phyloP scores from a whole-genome alignment of 2,113 vertebrate genomes.

The Microtus pennsylvanicus region DNA sequence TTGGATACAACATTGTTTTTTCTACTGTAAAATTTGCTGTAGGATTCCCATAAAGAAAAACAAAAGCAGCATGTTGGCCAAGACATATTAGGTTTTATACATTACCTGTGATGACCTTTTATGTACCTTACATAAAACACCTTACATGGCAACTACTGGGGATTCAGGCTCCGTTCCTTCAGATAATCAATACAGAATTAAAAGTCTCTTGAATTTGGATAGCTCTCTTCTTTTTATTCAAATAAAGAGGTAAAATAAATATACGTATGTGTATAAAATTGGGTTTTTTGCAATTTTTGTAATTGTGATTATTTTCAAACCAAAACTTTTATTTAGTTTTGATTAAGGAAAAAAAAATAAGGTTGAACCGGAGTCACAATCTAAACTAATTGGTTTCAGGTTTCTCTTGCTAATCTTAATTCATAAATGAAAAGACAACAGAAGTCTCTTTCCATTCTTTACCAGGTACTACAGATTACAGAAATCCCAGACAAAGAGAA shows the following conservation, averaged over 20 bases:
- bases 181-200: slow-evolving; percentile 88
- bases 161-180: slow-evolving; percentile 87
- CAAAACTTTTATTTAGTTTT: slow-evolving; percentile 55
- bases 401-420: not conserved
- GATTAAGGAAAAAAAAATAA: not conserved
- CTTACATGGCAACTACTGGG: slow-evolving; percentile 82
- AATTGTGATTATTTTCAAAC: slow-evolving; percentile 65
- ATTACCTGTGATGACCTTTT: slow-evolving; percentile 83
- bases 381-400: not conserved
- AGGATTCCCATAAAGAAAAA: slow-evolving; percentile 87
- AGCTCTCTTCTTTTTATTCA: slow-evolving; percentile 88
- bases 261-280: not conserved
- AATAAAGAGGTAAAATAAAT: slow-evolving; percentile 82
- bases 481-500: not conserved
- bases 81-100: slow-evolving; percentile 84
- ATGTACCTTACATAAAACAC: slow-evolving; percentile 82
- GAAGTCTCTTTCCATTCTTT: not conserved
- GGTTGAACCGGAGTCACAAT: not conserved
- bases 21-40: slow-evolving; percentile 86
- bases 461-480: not conserved
- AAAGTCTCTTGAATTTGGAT: slow-evolving; percentile 85
- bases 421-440: not conserved
- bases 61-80: slow-evolving; percentile 84
- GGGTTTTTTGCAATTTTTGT: slow-evolving; percentile 35
- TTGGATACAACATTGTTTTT: slow-evolving; percentile 82